Conservation (phyloP, 2,113 vertebrate genomes). For the Esox niger region DNA sequence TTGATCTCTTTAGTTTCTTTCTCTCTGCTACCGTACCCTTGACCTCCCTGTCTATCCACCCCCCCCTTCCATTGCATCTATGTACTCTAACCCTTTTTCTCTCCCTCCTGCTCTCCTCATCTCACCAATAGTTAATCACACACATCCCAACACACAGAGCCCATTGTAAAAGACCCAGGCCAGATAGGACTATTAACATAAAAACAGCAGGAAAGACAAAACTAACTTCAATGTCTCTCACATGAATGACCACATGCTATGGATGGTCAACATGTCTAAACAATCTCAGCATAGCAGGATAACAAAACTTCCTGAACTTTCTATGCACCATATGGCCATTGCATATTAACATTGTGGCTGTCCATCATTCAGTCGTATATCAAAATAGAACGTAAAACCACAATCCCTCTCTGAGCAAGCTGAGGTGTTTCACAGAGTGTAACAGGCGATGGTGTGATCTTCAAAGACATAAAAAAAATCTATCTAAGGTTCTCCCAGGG, state of each 20-base stretch:
- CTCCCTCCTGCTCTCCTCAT: neutral
- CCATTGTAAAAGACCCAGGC: neutral
- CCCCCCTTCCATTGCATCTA: neutral
- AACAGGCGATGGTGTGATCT: neutral
- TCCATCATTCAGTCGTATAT: neutral
- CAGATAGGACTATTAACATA: constrained; percentile 25
- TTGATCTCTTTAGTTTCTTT: neutral
- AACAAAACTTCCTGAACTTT: too few species aligned
- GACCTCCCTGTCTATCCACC: neutral
- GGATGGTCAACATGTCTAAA: too few species aligned
- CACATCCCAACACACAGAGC: neutral
- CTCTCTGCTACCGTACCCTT: neutral
- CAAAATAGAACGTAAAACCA: neutral
- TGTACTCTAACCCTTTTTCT: neutral
- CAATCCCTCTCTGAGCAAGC: neutral
- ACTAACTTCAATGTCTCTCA: neutral
- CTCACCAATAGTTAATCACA: neutral
- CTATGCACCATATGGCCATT: too few species aligned
- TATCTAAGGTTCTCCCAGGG: too few species aligned
- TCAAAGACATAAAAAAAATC: neutral
- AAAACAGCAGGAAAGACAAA: constrained; percentile 7
- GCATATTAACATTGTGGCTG: too few species aligned
- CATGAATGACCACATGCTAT: neutral
- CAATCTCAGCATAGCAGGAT: too few species aligned
- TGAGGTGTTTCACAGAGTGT: neutral